phyloP scores from a whole-genome alignment of 2,888 invertebrate genomes.

The Agrochola litura region DNA sequence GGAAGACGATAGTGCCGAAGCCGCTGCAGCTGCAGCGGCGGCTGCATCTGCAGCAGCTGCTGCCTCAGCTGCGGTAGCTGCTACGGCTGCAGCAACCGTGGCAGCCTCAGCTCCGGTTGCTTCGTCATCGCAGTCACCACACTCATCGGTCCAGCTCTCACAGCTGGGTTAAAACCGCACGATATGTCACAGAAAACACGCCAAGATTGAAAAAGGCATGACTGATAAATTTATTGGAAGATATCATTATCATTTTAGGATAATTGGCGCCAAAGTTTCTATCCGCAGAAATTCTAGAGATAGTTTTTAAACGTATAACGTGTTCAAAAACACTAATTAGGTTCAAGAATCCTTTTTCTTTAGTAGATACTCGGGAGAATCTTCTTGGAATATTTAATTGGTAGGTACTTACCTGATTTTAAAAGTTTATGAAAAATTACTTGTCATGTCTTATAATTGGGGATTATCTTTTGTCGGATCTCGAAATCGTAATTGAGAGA shows the following conservation, averaged over 20 bases:
- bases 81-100: background rate
- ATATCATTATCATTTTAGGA: slow-evolving; percentile 16
- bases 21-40: slow-evolving; percentile 54
- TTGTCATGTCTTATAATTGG: slow-evolving; percentile 12
- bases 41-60: background rate
- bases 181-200: slow-evolving; percentile 1
- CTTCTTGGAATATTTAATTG: no score
- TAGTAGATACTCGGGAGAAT: background rate
- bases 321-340: slow-evolving; percentile 6
- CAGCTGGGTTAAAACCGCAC: slow-evolving; percentile 10
- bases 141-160: slow-evolving; percentile 22
- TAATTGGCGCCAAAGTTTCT: slow-evolving; percentile 46
- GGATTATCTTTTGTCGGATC: background rate
- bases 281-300: slow-evolving; percentile 26
- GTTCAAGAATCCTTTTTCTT: background rate
- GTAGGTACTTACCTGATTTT: background rate
- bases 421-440: background rate
- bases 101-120: slow-evolving; percentile 7
- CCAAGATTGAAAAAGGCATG: slow-evolving; percentile 25
- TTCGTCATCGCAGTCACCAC: slow-evolving; percentile 34
- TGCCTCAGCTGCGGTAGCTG: slow-evolving; percentile 6
- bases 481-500: background rate
- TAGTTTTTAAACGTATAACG: background rate
- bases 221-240: slow-evolving; percentile 26
- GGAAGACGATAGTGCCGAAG: slow-evolving; percentile 70